phyloP scores from a whole-genome alignment of 2,888 invertebrate species.

The Luperina nickerlii region DNA sequence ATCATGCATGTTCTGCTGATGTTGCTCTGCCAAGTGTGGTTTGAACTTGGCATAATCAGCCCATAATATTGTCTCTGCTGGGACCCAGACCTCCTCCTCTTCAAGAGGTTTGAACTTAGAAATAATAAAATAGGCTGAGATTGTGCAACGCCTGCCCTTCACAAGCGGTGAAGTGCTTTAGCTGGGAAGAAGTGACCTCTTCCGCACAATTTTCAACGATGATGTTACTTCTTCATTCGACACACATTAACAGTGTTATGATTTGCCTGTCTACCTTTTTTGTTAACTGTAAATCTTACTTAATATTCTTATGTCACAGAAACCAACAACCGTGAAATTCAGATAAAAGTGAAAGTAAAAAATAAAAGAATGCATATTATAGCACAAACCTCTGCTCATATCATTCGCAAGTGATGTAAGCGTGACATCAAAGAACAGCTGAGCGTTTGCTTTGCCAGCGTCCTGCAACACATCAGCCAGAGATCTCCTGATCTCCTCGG shows the following conservation, averaged over 20 bases:
- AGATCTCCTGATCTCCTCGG: constrained; percentile 82
- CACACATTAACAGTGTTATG: background rate
- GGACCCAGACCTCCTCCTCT: too few species aligned
- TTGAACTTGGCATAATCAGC: background rate
- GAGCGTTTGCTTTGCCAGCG: constrained; percentile 91
- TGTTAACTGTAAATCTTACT: background rate
- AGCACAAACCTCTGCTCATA: constrained; percentile 91
- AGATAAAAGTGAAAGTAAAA: constrained; percentile 42
- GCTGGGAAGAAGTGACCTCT: background rate
- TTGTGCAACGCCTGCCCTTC: background rate
- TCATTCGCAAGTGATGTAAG: constrained; percentile 93
- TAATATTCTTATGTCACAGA: constrained; percentile 25
- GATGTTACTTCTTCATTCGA: background rate
- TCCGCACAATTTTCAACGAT: background rate
- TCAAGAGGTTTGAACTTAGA: too few species aligned
- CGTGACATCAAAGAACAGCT: constrained; percentile 93
- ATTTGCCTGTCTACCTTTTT: background rate
- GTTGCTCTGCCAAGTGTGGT: background rate
- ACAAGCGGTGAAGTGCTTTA: background rate
- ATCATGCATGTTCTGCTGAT: background rate
- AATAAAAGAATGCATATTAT: constrained; percentile 7
- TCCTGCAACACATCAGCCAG: constrained; percentile 89
- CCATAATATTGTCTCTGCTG: background rate
- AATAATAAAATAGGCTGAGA: background rate
- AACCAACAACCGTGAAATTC: constrained; percentile 42